Evolutionary conservation across 1,140 invertebrate species (phyloP).

Genomic region (Cherax destructor): DNA sequence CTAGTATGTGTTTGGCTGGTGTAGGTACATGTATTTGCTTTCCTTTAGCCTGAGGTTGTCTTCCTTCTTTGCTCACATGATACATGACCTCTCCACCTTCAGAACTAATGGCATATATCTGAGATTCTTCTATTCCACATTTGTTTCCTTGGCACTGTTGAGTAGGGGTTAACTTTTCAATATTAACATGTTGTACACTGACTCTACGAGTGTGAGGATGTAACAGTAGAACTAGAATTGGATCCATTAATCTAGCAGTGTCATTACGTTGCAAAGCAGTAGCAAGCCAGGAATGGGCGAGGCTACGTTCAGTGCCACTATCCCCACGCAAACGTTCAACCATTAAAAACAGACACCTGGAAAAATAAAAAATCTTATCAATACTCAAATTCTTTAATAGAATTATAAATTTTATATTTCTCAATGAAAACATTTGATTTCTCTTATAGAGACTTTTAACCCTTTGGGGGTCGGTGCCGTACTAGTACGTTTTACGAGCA

Average conservation of each 20-base stretch:
- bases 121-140: slow-evolving; percentile 76
- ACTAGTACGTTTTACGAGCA: no score
- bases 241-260: slow-evolving; percentile 86
- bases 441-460: no score
- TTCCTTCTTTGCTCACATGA: slow-evolving; percentile 81
- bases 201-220: slow-evolving; percentile 89
- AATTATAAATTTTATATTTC: neutral
- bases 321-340: slow-evolving; percentile 82
- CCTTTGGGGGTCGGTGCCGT: no score
- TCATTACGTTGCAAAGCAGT: slow-evolving; percentile 86
- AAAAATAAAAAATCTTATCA: slow-evolving; percentile 40
- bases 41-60: slow-evolving; percentile 57
- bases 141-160: slow-evolving; percentile 71
- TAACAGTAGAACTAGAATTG: slow-evolving; percentile 86
- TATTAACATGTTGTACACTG: slow-evolving; percentile 89
- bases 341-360: slow-evolving; percentile 84
- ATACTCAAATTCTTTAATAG: neutral
- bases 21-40: slow-evolving; percentile 72
- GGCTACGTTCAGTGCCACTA: slow-evolving; percentile 79
- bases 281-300: slow-evolving; percentile 84
- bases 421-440: no score
- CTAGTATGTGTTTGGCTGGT: slow-evolving; percentile 72
- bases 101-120: slow-evolving; percentile 90
- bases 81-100: slow-evolving; percentile 91
- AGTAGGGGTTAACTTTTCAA: slow-evolving; percentile 80